Evolutionary conservation across 2,797 vertebrate species (phyloP), one percentile per base, ranked within the genome.

Genomic region (Hypotaenidia okinawae): DNA sequence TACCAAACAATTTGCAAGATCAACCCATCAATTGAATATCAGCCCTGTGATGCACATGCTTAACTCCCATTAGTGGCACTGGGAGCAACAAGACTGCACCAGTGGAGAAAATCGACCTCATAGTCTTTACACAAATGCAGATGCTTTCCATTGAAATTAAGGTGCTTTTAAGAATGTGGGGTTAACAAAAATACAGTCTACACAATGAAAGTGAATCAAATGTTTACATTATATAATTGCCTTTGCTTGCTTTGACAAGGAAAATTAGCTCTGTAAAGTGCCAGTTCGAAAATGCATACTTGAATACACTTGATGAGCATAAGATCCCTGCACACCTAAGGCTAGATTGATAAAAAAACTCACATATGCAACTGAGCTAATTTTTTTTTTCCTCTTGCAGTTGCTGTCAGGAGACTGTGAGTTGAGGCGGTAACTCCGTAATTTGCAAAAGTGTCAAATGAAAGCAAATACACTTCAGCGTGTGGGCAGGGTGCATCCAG

Each of bases 211-310:
- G 72, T 70, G 96, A 96, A 94, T 77, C 64, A 84, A 94, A 95
- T 97, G 96, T 97, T 97, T 96, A 92, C 88, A 95, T 94, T 97
- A 88, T 76, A 92, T 94, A 96, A 96, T 95, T 97, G 90, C 90
- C 94, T 97, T 95, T 95, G 43, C 84, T 94, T 37, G 11, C 77
- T 96, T 84, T 67, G 89, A 94, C 89, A 95, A 94, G 95, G 91
- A 89, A 95, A 96, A 97, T 93, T 76, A 91, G 86, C 70, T 94
- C 51, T 85, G 70, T 73, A 81, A 95, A 96, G 87, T 90, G 69
- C 93, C 43, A 15, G 57, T 69, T 90, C 87, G 89, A 82, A 94
- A 94, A 92, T 16, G 81, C 87, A 89, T 89, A 83, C 85, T 93
- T 91, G 82, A 95, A 84, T 96, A 85, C 47, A 83, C 82, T 87